Evolutionary conservation across 2,888 invertebrate species (phyloP).

Genomic region (Ernsta delagoae): DNA sequence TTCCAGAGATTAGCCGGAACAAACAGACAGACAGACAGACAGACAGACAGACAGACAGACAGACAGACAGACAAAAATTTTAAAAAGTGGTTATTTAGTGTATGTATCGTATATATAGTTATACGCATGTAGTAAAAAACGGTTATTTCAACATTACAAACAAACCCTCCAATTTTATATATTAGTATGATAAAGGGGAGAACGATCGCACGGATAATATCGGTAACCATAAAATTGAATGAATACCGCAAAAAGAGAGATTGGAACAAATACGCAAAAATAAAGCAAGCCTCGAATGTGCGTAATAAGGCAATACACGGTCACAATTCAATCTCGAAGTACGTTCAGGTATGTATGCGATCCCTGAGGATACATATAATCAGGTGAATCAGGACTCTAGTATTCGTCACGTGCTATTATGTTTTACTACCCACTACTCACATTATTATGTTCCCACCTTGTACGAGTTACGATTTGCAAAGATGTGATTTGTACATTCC

Average conservation of each 20-base stretch:
- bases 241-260: slow-evolving; percentile 41
- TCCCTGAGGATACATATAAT: slow-evolving; percentile 32
- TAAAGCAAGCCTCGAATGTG: slow-evolving; percentile 41
- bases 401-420: too few relatives aligned
- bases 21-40: too few relatives aligned
- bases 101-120: too few relatives aligned
- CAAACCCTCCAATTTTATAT: too few relatives aligned
- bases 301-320: slow-evolving; percentile 41
- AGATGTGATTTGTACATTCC: slow-evolving; percentile 21
- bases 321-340: slow-evolving; percentile 40
- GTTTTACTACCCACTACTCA: background rate
- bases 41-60: too few relatives aligned
- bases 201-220: slow-evolving; percentile 42
- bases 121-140: too few relatives aligned
- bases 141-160: too few relatives aligned
- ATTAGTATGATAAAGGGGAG: slow-evolving; percentile 38
- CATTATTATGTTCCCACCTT: slow-evolving; percentile 31
- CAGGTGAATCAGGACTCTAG: slow-evolving; percentile 21
- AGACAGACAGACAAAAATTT: too few relatives aligned
- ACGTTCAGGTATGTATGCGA: slow-evolving; percentile 31
- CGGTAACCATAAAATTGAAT: slow-evolving; percentile 45
- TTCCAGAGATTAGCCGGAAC: too few relatives aligned
- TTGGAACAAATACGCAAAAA: slow-evolving; percentile 42
- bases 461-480: slow-evolving; percentile 22
- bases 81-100: too few relatives aligned